A percentile compares a stretch with the other conserved stretches of the same genome.
Conservation (phyloP, 1,140 invertebrate species). For the Bombus vancouverensis region DNA sequence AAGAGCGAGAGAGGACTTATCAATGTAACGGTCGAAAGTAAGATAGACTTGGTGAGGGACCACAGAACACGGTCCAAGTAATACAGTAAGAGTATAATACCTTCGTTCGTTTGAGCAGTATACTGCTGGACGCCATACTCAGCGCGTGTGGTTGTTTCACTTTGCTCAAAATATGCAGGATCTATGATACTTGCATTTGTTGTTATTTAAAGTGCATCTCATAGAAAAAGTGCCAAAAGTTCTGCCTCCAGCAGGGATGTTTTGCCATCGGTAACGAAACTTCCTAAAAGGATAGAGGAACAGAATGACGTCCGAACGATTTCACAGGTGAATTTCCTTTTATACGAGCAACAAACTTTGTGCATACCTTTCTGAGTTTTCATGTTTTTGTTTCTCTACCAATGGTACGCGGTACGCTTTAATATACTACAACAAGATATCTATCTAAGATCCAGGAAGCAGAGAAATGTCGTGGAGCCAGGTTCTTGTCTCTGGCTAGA, state of each 20-base stretch:
- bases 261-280: constrained; percentile 25
- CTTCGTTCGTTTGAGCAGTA: constrained; percentile 62
- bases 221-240: constrained; percentile 14
- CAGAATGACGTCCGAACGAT: constrained; percentile 79
- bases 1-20: constrained; percentile 38
- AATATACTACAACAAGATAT: constrained; percentile 1
- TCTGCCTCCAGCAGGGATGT: constrained; percentile 4
- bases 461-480: constrained; percentile 54
- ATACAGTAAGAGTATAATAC: background rate
- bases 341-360: background rate
- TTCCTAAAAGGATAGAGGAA: background rate
- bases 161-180: background rate
- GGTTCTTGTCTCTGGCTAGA: constrained; percentile 41
- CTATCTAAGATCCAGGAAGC: constrained; percentile 33
- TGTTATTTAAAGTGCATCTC: background rate
- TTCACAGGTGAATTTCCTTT: constrained; percentile 79
- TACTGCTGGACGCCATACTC: constrained; percentile 59
- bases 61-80: constrained; percentile 18
- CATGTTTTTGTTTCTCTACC: constrained; percentile 43
- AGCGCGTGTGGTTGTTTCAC: background rate
- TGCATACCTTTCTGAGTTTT: constrained; percentile 17
- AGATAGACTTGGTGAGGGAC: constrained; percentile 34
- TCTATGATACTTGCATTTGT: constrained; percentile 7
- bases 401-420: constrained; percentile 14
- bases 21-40: constrained; percentile 26